Conservation (phyloP, 2,797 vertebrate genomes). For the Karalla daura region DNA sequence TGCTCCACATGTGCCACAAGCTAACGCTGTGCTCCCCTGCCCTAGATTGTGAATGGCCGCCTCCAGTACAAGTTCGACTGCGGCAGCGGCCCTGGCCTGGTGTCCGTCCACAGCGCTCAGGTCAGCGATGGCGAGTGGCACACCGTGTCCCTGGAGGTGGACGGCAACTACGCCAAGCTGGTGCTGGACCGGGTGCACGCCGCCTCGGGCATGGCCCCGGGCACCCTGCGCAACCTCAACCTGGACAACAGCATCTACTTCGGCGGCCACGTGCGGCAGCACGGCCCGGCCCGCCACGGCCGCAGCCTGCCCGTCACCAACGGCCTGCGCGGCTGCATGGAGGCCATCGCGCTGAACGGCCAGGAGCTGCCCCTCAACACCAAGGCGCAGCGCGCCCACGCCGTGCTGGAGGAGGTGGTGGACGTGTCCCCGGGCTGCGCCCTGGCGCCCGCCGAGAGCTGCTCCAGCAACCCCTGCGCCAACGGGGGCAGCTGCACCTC, state of each 20-base stretch:
- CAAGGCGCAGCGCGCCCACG: slow-evolving; percentile 83
- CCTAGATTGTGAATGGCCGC: slow-evolving; percentile 93
- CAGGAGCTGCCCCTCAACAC: slow-evolving; percentile 93
- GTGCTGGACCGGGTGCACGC: slow-evolving; percentile 94
- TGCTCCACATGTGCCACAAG: not conserved
- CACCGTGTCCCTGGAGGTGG: slow-evolving; percentile 92
- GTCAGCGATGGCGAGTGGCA: slow-evolving; percentile 99
- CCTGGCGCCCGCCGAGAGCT: slow-evolving; percentile 85
- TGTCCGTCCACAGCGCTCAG: slow-evolving; percentile 95
- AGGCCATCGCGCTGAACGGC: slow-evolving; percentile 91
- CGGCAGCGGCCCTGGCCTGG: slow-evolving; percentile 94
- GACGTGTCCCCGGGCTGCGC: slow-evolving; percentile 91
- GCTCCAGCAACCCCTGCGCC: slow-evolving; percentile 92
- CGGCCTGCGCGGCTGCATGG: slow-evolving; percentile 95
- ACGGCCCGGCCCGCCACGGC: slow-evolving; percentile 80
- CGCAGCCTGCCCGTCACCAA: slow-evolving; percentile 88
- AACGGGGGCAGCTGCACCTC: slow-evolving; percentile 92
- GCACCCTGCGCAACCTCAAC: slow-evolving; percentile 94
- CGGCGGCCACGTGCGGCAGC: slow-evolving; percentile 92
- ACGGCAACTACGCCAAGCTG: slow-evolving; percentile 94
- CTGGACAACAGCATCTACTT: slow-evolving; percentile 93
- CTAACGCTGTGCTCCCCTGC: not conserved
- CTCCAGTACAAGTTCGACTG: slow-evolving; percentile 99
- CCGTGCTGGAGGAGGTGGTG: slow-evolving; percentile 91
- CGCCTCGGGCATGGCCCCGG: slow-evolving; percentile 94